phyloP scores from a whole-genome alignment of 2,797 vertebrate species.

The Enteromius paludinosus region DNA sequence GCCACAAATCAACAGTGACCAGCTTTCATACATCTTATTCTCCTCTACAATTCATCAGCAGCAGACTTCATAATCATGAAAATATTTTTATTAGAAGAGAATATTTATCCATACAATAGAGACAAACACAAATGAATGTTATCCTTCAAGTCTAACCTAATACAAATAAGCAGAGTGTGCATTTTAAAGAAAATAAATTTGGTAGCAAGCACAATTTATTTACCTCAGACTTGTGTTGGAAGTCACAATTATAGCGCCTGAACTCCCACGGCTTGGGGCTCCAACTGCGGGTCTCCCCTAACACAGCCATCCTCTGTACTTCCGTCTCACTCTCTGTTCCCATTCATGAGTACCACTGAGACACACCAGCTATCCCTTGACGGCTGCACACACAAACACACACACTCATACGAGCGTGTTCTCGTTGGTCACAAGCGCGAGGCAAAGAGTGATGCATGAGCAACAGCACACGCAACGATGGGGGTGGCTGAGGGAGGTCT shows the following conservation, averaged over 20 bases:
- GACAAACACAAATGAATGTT: background rate
- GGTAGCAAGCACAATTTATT: slow-evolving; percentile 59
- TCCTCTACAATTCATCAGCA: background rate
- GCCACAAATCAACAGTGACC: background rate
- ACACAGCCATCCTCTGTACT: slow-evolving; percentile 72
- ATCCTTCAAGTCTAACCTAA: background rate
- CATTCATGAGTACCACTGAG: slow-evolving; percentile 67
- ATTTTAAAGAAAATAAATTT: background rate
- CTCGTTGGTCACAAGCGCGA: slow-evolving; percentile 72
- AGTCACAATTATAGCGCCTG: slow-evolving; percentile 76
- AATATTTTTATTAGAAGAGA: background rate
- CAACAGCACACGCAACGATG: slow-evolving; percentile 44
- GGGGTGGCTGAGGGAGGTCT: slow-evolving; percentile 68
- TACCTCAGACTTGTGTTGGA: slow-evolving; percentile 79
- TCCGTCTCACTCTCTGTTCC: slow-evolving; percentile 59
- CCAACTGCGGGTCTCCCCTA: slow-evolving; percentile 72
- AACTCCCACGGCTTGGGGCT: slow-evolving; percentile 74
- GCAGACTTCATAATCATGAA: background rate
- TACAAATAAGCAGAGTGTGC: background rate
- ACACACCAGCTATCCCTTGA: slow-evolving; percentile 36
- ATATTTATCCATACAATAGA: background rate
- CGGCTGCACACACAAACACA: slow-evolving; percentile 41
- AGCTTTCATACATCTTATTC: background rate
- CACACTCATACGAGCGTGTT: slow-evolving; percentile 57
- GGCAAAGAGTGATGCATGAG: slow-evolving; percentile 54